Evolutionary conservation across 2,888 invertebrate genomes (phyloP).

Genomic region (Rhabditoides inermis): DNA sequence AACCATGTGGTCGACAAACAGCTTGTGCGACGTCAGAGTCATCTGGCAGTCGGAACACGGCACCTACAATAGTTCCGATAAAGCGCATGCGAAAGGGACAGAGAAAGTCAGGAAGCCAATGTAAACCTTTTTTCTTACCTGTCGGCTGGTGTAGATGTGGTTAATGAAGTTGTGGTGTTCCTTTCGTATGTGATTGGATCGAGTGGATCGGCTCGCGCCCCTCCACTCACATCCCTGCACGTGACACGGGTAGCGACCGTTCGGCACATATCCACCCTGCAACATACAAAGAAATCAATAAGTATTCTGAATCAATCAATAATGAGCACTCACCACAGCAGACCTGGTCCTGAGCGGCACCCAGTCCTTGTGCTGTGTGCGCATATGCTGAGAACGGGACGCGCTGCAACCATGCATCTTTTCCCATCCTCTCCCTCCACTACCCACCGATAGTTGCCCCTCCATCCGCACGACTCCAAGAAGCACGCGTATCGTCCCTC

Average conservation of each 20-base stretch:
- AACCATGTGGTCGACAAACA: conserved; percentile 22
- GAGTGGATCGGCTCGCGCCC: conserved; percentile 25
- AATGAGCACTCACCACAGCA: conserved; percentile 1
- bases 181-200: conserved; percentile 25
- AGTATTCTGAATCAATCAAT: not conserved
- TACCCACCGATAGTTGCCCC: conserved; percentile 2
- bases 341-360: conserved; percentile 10
- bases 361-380: conserved; percentile 16
- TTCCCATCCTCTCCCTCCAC: not conserved
- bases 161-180: conserved; percentile 20
- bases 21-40: conserved; percentile 13
- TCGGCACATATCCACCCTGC: conserved; percentile 18
- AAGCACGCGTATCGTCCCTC: conserved; percentile 7
- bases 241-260: conserved; percentile 28
- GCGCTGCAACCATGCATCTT: conserved; percentile 9
- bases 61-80: conserved; percentile 5
- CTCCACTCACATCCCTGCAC: conserved; percentile 25
- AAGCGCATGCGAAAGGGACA: not conserved
- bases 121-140: too few species aligned
- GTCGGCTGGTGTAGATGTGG: conserved; percentile 11
- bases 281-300: not conserved
- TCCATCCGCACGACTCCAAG: conserved; percentile 5
- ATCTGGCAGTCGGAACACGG: conserved; percentile 16
- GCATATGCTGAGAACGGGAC: conserved; percentile 20
- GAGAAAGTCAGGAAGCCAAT: too few species aligned